A percentile compares a stretch with the other conserved stretches of the same genome.
These are phyloP conservation scores for Sternarchorhynchus goeldii DNA, from an alignment of 2,797 vertebrate genomes.

Conservation along the genomic window DNA sequence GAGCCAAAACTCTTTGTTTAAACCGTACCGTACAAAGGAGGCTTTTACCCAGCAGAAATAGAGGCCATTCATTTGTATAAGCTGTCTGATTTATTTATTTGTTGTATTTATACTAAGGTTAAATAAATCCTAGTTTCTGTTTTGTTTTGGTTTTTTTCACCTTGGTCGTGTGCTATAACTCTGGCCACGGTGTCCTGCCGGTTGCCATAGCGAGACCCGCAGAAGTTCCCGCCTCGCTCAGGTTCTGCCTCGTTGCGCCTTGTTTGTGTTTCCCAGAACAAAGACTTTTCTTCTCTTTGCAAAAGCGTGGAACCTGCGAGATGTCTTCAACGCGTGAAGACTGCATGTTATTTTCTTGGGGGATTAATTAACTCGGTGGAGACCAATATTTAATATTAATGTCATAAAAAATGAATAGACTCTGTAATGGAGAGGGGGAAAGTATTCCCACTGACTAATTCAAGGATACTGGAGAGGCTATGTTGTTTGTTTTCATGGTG, in stretches of 20 bases:
- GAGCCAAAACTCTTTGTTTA: too few relatives aligned
- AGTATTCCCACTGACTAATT: constrained; percentile 59
- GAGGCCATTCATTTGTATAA: constrained; percentile 4
- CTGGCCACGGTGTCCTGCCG: background rate
- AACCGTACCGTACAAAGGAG: background rate
- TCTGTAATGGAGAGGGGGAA: constrained; percentile 42
- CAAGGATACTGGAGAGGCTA: constrained; percentile 57
- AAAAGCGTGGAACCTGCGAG: constrained; percentile 20
- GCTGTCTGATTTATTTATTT: background rate
- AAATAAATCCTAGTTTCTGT: background rate
- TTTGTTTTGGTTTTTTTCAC: background rate
- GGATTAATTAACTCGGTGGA: constrained; percentile 51
- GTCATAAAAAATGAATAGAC: constrained; percentile 59
- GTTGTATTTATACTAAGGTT: background rate
- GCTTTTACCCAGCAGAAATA: background rate
- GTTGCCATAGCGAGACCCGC: background rate
- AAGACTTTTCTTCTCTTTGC: constrained; percentile 43
- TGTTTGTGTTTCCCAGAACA: constrained; percentile 45
- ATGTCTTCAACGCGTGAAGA: constrained; percentile 14
- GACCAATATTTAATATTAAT: constrained; percentile 62
- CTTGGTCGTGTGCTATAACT: background rate
- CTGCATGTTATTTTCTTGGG: constrained; percentile 38
- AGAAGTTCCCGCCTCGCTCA: constrained; percentile 13
- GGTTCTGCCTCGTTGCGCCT: constrained; percentile 1
- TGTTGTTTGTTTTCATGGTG: constrained; percentile 56